phyloP scores from a whole-genome alignment of 2,113 vertebrate species.

The Hydropotes inermis region DNA sequence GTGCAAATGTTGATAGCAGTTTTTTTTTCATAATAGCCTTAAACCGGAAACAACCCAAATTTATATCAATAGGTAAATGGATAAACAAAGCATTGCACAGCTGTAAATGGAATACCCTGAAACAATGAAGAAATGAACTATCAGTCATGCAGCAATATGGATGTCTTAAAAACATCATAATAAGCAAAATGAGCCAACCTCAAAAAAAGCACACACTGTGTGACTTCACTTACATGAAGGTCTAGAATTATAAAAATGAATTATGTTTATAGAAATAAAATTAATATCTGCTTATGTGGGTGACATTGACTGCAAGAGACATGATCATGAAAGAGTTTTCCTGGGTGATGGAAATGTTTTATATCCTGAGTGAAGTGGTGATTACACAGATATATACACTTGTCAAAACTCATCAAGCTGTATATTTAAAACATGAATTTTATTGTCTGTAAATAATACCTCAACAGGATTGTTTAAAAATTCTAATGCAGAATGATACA shows the following conservation, averaged over 20 bases:
- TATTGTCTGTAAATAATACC: conserved; percentile 18
- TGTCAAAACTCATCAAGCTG: conserved; percentile 5
- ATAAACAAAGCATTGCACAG: background rate
- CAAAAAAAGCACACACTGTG: background rate
- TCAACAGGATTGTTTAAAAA: background rate
- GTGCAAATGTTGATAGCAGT: background rate
- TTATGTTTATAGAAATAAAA: conserved; percentile 18
- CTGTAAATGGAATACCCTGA: background rate
- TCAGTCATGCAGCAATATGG: background rate
- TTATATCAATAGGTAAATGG: background rate
- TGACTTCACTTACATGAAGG: background rate
- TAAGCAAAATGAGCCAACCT: conserved; percentile 9
- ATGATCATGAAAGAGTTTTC: background rate
- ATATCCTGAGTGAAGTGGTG: background rate
- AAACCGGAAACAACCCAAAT: background rate
- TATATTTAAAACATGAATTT: conserved; percentile 11
- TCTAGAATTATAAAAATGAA: conserved; percentile 28
- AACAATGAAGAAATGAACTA: background rate
- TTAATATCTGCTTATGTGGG: background rate
- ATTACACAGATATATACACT: conserved; percentile 6
- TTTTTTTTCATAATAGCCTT: background rate
- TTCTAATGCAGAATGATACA: background rate
- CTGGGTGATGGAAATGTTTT: conserved; percentile 6
- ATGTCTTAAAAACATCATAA: background rate
- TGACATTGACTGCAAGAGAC: background rate